Conservation (phyloP, 30 jellyfish, hydroid and myxozoan species). For the Hydractinia echinata region DNA sequence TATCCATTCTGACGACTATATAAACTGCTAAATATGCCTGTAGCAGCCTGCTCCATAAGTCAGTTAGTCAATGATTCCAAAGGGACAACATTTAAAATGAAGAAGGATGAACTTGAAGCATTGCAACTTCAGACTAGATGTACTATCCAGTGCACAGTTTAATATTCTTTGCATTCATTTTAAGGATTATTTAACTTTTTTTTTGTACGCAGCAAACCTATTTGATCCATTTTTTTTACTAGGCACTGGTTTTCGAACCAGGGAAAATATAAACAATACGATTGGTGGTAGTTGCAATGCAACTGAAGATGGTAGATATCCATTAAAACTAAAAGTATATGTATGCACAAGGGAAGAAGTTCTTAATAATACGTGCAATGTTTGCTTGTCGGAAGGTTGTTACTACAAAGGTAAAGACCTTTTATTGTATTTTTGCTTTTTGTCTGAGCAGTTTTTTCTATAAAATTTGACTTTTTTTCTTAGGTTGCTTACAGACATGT, state of each 20-base stretch:
- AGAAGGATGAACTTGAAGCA: too few species aligned
- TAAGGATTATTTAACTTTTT: neutral
- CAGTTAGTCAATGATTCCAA: too few species aligned
- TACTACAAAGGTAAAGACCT: constrained; percentile 2
- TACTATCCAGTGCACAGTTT: neutral
- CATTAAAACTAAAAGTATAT: constrained; percentile 22
- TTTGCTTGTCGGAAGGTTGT: constrained; percentile 9
- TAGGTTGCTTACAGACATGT: neutral
- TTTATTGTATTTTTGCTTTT: neutral
- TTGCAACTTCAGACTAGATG: neutral
- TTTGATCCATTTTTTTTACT: neutral
- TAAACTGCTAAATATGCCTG: too few species aligned
- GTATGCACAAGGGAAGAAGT: constrained; percentile 21
- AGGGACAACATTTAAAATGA: too few species aligned
- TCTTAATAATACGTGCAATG: neutral
- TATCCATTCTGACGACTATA: too few species aligned
- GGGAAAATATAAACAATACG: neutral
- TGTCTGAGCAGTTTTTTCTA: neutral
- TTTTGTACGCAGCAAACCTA: neutral
- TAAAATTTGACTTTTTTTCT: neutral
- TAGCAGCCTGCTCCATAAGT: too few species aligned
- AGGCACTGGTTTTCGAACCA: constrained; percentile 37
- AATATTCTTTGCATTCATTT: neutral
- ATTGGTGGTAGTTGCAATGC: constrained; percentile 36
- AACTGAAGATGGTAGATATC: constrained; percentile 13